Conservation (phyloP, 2,888 invertebrate genomes). For the Pristionchus japonicus region DNA sequence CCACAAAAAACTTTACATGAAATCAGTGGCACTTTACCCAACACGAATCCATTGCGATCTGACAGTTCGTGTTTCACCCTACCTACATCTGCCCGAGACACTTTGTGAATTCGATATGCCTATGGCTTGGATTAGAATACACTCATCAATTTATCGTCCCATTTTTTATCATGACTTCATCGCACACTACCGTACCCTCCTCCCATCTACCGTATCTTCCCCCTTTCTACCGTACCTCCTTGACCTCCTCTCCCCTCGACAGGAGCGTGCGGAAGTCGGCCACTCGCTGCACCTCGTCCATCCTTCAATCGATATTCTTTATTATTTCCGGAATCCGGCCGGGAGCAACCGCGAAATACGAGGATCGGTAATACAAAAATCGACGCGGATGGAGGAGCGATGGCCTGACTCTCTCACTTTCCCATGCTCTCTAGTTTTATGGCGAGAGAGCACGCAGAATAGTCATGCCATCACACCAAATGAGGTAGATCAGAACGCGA, state of each 20-base stretch:
- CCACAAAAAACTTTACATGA: too few relatives aligned
- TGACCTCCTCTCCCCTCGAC: not conserved
- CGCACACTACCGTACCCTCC: too few relatives aligned
- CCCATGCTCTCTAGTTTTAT: too few relatives aligned
- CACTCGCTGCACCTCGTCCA: not conserved
- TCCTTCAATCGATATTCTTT: constrained; percentile 6
- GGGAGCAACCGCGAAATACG: constrained; percentile 12
- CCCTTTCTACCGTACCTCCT: constrained; percentile 2
- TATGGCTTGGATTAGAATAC: not conserved
- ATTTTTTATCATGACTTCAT: too few relatives aligned
- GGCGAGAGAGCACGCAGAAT: too few relatives aligned
- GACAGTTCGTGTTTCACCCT: not conserved
- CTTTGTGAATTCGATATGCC: not conserved
- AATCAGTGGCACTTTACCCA: too few relatives aligned
- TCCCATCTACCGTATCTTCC: not conserved
- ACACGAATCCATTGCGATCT: too few relatives aligned
- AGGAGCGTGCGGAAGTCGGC: constrained; percentile 22
- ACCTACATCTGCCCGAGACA: not conserved
- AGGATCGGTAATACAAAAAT: not conserved
- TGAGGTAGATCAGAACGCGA: not conserved
- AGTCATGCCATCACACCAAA: too few relatives aligned
- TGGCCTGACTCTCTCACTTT: too few relatives aligned
- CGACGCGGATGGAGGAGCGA: too few relatives aligned
- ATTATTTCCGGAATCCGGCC: not conserved
- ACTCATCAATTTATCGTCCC: not conserved